Base-by-base conservation (phyloP, 37 sponge, comb jelly and placozoan species). In the Haliclona indistincta region DNA sequence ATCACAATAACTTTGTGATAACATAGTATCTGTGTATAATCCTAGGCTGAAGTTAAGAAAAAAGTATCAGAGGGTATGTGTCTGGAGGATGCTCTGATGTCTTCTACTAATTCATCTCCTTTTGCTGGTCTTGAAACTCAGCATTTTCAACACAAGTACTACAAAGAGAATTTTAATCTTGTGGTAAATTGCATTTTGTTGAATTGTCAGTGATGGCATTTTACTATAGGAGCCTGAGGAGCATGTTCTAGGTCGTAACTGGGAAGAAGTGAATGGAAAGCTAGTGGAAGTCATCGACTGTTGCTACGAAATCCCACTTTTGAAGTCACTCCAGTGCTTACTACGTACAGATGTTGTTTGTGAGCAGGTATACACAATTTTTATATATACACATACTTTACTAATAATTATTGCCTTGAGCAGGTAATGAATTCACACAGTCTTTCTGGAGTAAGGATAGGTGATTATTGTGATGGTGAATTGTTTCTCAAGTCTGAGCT, bases 81-180 rank as follows among this genome's bases (percentile, higher is more conserved):
- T n/a, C n/a, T n/a, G n/a, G n/a, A n/a, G n/a, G n/a, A n/a, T n/a
- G n/a, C n/a, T n/a, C n/a, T n/a, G n/a, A n/a, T n/a, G n/a, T n/a
- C n/a, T n/a, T n/a, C n/a, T n/a, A n/a, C n/a, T n/a, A n/a, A n/a
- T n/a, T n/a, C n/a, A n/a, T n/a, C n/a, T n/a, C 68, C 68, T 23
- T 68, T 68, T 68, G 44, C 39, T 29, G 68, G 68, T 2, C 3
- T 68, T 4, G 19, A 3, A 39, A 68, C 68, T 15, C 29, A 38
- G 13, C 43, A 68, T 45, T 1, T 13, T 43, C 68, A 68, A 45
- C 29, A 68, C 29, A 68, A 68, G 68, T 68, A 68, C 68, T 42
- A 43, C 44, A 68, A 68, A 29, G 68, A 68, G 2, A 38, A 68
- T 8, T 68, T 68, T 40, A 3, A 38, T 8, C 28, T 11, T 26